Evolutionary conservation across 2,797 vertebrate species (phyloP).

Genomic region (Cirrhinus mrigala): DNA sequence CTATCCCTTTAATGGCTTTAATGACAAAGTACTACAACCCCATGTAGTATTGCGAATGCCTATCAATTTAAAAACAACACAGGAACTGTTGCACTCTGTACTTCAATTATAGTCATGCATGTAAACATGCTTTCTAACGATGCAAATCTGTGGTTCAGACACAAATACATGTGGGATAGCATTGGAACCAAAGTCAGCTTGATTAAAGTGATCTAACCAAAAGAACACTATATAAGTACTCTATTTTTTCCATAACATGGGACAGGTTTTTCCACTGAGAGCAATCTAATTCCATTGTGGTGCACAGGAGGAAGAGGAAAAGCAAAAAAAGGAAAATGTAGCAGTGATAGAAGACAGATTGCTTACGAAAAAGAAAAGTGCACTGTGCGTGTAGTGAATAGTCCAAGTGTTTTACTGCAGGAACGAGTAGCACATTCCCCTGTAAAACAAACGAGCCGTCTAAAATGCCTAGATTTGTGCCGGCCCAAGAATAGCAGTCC

Average conservation of each 20-base stretch:
- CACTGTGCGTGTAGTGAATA: conserved; percentile 20
- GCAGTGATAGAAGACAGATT: background rate
- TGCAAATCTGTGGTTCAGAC: background rate
- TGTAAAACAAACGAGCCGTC: conserved; percentile 56
- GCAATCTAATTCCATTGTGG: background rate
- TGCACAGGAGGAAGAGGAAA: background rate
- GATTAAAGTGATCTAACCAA: background rate
- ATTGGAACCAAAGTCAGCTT: background rate
- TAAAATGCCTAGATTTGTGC: conserved; percentile 57
- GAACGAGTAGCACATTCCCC: conserved; percentile 55
- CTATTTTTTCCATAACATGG: background rate
- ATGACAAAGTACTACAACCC: too few relatives aligned
- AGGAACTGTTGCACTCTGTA: background rate
- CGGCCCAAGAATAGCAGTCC: conserved; percentile 56
- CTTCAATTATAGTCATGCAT: background rate
- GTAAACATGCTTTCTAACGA: background rate
- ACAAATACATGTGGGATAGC: background rate
- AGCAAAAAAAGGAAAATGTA: background rate
- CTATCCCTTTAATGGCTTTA: background rate
- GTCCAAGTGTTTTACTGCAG: conserved; percentile 24
- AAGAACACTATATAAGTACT: background rate
- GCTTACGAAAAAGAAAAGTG: background rate
- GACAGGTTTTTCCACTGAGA: background rate
- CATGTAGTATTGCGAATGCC: too few relatives aligned
- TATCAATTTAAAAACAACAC: too few relatives aligned